A percentile compares a stretch with the other conserved stretches of the same genome.
These are phyloP conservation scores for Serrognathus titanus DNA, from an alignment of 2,888 invertebrate species.

Conservation along the genomic window DNA sequence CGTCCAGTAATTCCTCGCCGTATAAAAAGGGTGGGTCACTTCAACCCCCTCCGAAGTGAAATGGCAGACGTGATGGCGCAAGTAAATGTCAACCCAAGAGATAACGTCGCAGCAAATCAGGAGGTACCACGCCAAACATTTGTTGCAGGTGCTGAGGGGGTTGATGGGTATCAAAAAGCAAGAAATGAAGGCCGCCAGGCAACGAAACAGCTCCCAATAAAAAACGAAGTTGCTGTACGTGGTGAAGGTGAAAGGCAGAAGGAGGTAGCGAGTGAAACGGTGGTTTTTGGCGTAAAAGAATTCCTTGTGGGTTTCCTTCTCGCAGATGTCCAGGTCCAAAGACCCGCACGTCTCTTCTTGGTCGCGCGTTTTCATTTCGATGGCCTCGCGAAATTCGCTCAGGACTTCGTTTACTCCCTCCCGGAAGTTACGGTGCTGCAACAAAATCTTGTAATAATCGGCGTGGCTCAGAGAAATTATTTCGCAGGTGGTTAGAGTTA, in stretches of 20 bases:
- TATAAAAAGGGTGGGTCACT: constrained; percentile 30
- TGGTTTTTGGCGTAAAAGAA: neutral
- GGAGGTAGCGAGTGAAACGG: constrained; percentile 11
- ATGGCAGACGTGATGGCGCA: constrained; percentile 30
- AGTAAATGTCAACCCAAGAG: constrained; percentile 28
- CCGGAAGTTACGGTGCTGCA: constrained; percentile 3
- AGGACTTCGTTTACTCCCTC: neutral
- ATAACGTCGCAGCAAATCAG: constrained; percentile 22
- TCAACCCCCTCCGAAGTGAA: constrained; percentile 28
- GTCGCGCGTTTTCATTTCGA: neutral
- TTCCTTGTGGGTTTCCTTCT: neutral
- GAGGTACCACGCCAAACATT: constrained; percentile 11
- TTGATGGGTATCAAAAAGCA: constrained; percentile 20
- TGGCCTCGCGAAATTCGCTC: neutral
- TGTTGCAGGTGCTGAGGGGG: constrained; percentile 4
- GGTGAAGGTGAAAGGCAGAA: constrained; percentile 21
- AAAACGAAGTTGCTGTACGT: constrained; percentile 25
- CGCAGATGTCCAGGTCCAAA: neutral
- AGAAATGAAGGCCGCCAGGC: constrained; percentile 20
- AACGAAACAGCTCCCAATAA: constrained; percentile 27
- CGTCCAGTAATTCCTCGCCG: constrained; percentile 29
- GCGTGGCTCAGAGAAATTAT: constrained; percentile 15
- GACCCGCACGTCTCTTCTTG: neutral
- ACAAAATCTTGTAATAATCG: constrained; percentile 10
- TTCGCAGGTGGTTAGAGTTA: constrained; percentile 25